A percentile compares a stretch with the other conserved stretches of the same genome.
phyloP scores from a whole-genome alignment of 2,113 vertebrate genomes.

The Pollachius pollachius region DNA sequence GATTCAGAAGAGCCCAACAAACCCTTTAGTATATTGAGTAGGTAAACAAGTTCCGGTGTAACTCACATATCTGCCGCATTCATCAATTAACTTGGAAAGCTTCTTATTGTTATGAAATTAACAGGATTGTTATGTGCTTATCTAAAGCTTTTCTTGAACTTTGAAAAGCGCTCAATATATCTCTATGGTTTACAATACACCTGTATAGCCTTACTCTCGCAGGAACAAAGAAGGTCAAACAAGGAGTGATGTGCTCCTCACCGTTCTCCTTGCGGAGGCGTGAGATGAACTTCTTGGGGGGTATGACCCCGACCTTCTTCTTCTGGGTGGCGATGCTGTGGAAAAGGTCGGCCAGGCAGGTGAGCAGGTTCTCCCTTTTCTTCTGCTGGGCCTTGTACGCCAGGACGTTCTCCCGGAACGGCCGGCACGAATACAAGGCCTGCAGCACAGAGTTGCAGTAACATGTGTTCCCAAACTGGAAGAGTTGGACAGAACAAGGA shows the following conservation, averaged over 20 bases:
- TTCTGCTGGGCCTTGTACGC: slow-evolving; percentile 97
- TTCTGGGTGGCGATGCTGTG: slow-evolving; percentile 98
- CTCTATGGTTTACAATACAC: no score
- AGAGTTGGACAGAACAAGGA: neutral
- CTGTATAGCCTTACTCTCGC: no score
- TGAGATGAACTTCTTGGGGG: slow-evolving; percentile 98
- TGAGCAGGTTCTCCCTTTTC: slow-evolving; percentile 97
- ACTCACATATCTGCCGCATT: no score
- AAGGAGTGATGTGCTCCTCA: slow-evolving; percentile 56
- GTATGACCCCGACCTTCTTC: slow-evolving; percentile 98
- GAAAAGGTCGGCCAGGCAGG: slow-evolving; percentile 96
- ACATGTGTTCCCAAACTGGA: slow-evolving; percentile 97
- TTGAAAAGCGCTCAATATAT: no score
- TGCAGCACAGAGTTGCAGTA: slow-evolving; percentile 99
- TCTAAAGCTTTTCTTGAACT: no score
- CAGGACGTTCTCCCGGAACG: slow-evolving; percentile 95
- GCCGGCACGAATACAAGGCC: slow-evolving; percentile 95
- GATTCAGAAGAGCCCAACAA: no score
- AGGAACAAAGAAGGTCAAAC: no score
- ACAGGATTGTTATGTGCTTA: no score
- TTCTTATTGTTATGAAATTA: no score
- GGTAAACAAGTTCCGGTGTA: no score
- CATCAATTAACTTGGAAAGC: no score
- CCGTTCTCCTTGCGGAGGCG: slow-evolving; percentile 94
- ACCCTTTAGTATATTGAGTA: no score